phyloP scores from a whole-genome alignment of 2,113 vertebrate genomes.

The Phyllostomus discolor region DNA sequence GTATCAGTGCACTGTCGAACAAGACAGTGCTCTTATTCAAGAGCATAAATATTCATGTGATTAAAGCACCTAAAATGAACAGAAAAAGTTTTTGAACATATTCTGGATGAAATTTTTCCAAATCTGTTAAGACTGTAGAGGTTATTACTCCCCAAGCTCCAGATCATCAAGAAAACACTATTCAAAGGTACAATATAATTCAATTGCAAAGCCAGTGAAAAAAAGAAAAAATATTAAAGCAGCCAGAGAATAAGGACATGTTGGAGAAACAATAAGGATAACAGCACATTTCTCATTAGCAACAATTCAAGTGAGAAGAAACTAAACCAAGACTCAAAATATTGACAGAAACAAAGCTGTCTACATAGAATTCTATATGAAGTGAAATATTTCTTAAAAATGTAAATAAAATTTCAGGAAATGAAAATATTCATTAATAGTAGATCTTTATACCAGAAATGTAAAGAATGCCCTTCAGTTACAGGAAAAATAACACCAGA shows the following conservation, averaged over 20 bases:
- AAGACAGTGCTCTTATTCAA: no score
- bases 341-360: background rate
- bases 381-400: background rate
- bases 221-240: background rate
- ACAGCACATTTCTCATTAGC: background rate
- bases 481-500: background rate
- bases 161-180: background rate
- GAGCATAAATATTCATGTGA: background rate
- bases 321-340: background rate
- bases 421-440: background rate
- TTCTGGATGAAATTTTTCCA: background rate
- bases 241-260: background rate
- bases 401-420: background rate
- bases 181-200: background rate
- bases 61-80: background rate
- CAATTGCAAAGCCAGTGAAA: background rate
- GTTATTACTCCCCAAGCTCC: background rate
- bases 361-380: background rate
- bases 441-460: background rate
- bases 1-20: background rate
- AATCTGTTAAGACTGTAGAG: background rate
- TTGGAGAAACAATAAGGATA: background rate
- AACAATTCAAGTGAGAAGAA: background rate
- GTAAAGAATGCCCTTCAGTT: background rate
- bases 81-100: background rate